These are phyloP conservation scores for Melanotaenia trifasciata DNA, from an alignment of 2,797 vertebrate species.

Conservation along the genomic window DNA sequence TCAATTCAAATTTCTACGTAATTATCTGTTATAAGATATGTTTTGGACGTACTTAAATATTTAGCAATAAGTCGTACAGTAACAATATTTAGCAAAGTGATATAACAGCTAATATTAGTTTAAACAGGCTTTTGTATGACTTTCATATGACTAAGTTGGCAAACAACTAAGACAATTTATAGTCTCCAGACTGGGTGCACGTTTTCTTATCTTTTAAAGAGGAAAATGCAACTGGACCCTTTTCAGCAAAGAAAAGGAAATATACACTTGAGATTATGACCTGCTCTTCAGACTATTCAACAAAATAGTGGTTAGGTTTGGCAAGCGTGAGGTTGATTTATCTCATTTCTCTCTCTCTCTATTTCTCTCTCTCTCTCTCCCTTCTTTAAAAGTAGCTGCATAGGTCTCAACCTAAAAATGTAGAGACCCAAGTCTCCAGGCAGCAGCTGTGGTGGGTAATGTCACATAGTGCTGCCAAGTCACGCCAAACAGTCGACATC, in stretches of 20 bases:
- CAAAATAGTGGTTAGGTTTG: constrained; percentile 65
- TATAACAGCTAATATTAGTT: neutral
- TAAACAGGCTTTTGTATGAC: neutral
- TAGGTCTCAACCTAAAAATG: constrained; percentile 78
- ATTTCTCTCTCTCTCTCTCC: constrained; percentile 25
- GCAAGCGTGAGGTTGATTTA: constrained; percentile 82
- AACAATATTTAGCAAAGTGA: constrained; percentile 6
- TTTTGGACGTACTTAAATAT: neutral
- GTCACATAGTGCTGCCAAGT: constrained; percentile 79
- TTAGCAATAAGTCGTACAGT: neutral
- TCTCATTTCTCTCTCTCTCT: constrained; percentile 59
- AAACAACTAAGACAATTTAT: constrained; percentile 48
- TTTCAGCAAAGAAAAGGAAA: constrained; percentile 75
- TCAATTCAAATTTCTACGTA: neutral
- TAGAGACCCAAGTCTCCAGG: constrained; percentile 65
- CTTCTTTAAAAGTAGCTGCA: constrained; percentile 50
- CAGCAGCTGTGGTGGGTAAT: constrained; percentile 81
- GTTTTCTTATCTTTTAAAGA: constrained; percentile 70
- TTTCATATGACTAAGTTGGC: neutral
- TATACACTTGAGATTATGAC: constrained; percentile 76
- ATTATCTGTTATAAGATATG: neutral
- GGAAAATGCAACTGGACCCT: constrained; percentile 64
- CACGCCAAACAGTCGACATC: constrained; percentile 74
- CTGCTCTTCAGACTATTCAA: constrained; percentile 73
- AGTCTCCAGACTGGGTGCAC: constrained; percentile 30